Evolutionary conservation across 2,888 invertebrate genomes (phyloP), one percentile per base, ranked within the genome.

Genomic region (Invenusta paracnida): DNA sequence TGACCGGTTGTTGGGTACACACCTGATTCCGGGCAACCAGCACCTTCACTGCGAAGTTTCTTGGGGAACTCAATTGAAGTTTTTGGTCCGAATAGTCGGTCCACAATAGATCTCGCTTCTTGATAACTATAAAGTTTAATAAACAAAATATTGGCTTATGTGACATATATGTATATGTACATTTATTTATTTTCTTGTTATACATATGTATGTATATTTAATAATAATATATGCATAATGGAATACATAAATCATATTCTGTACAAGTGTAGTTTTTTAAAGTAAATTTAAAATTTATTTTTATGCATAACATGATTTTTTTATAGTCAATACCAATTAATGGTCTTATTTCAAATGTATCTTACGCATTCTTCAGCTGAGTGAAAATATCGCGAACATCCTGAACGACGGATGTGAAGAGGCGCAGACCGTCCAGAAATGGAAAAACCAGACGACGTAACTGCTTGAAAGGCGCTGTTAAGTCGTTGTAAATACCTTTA

Each of bases 81-180:
- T 84, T 88, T 89, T 1, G 89, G 88, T 48, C 89, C 89, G 87
- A 89, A 89, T 67, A 89, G 87, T 25, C 85, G 83, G 81, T 89
- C 88, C 11, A 89, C 87, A 17, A 88, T 84, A 0, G 88, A 87
- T 81, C 88, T 86, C 0, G 88, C 88, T 83, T 82, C 82, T 30
- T 30, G 23, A 30, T 82, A 82, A 1, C 82, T 82, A 23, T 5
- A 73, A 2, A 73, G 48, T n/a, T n/a, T n/a, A n/a, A n/a, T n/a
- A n/a, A n/a, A n/a, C n/a, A n/a, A n/a, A n/a, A n/a, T n/a, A n/a
- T n/a, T n/a, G n/a, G n/a, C n/a, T n/a, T n/a, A n/a, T n/a, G n/a
- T n/a, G n/a, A n/a, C n/a, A n/a, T n/a, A n/a, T n/a, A n/a, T n/a
- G n/a, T n/a, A n/a, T n/a, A n/a, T n/a, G n/a, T n/a, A n/a, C n/a